Base-by-base conservation (phyloP, 2,113 vertebrate genomes). In the Halcyon senegalensis region DNA sequence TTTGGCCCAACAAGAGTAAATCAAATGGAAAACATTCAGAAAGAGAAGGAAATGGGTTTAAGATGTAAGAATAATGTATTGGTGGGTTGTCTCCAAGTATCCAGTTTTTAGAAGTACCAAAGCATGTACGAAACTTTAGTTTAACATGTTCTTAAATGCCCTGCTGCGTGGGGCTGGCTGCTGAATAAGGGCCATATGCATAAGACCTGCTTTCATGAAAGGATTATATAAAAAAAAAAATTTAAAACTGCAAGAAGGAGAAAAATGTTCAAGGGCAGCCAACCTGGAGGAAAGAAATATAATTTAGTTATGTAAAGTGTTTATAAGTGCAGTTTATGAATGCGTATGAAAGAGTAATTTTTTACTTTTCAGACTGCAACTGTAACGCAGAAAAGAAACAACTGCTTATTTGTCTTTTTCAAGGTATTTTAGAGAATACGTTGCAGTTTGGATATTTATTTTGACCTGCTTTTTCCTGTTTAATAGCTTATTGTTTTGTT, bases 1-100 rank as follows among this genome's bases (percentile, higher is more conserved):
- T 83, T 95, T 39, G 16, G 74, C 91, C 80, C 94, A 93, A 66
- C 63, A 37, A 79, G 89, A 91, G 82, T 85, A 80, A 96, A 94
- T 80, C 94, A 96, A 96, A 96, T 87, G 76, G 93, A 91, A 96
- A 94, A 78, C 94, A 87, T 93, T 90, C 84, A 53, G 66, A 76
- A 91, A 88, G 84, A 69, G 87, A 82, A 95, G 59, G 44, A 95
- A 96, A 96, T 83, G 74, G 37, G 30, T 87, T 94, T 96, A 95
- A 87, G 84, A 93, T 95, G 89, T 56, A 95, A 88, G 87, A 85
- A 62, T 66, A 90, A 62, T 0, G 0, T 63, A 16, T 14, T 85
- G 84, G 89, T 79, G 87, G 50, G 74, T 76, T 83, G 44, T 69
- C 82, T 96, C 87, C 93, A 90, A 89, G 44, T 91, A 81, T 81